Base-by-base conservation (phyloP, 2,888 invertebrate species). In the Pollenia angustigena region DNA sequence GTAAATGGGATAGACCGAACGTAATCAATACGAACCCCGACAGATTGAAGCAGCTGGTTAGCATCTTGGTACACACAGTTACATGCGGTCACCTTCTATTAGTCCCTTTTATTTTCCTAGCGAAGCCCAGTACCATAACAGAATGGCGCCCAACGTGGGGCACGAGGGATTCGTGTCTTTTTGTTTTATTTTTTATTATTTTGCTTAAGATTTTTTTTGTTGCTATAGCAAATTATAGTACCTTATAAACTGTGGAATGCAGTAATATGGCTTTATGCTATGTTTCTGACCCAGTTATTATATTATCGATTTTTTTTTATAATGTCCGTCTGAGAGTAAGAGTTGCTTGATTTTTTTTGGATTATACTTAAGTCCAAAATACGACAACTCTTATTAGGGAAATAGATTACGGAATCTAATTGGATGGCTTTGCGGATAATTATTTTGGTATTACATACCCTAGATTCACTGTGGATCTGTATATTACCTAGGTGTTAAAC, bases 91-190 rank as follows among this genome's bases (percentile, higher is more conserved):
- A 32, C 4, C 32, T 6, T 6, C 32, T 6, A 32, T 32, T 32
- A 32, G 32, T 32, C 32, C 32, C 3, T 23, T 3, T 23, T 32
- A 32, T 32, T 4, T 4, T 4, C 32, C 0, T 6, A 4, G 4
- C 6, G 6, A 32, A 32, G 32, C 32, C 32, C 32, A 32, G 32
- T 32, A 6, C 4, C 6, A 32, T 32, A 32, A 32, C 32, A 32
- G 12, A 9, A n/a, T 56, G 32, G 32, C 32, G 32, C 32, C 23
- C 23, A 54, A 54, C 54, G 54, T 56, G 54, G 18, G 54, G 18
- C 23, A 18, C 23, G 18, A 56, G 18, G 54, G 54, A 56, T 56
- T 56, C 54, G 54, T 56, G 54, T 18, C 18, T 56, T n/a, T n/a
- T n/a, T n/a, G n/a, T 3, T 12, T 23, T 11, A 18, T 11, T 32